These are phyloP conservation scores for Cosmorhoe ocellata DNA, from an alignment of 2,888 invertebrate species.

Conservation along the genomic window DNA sequence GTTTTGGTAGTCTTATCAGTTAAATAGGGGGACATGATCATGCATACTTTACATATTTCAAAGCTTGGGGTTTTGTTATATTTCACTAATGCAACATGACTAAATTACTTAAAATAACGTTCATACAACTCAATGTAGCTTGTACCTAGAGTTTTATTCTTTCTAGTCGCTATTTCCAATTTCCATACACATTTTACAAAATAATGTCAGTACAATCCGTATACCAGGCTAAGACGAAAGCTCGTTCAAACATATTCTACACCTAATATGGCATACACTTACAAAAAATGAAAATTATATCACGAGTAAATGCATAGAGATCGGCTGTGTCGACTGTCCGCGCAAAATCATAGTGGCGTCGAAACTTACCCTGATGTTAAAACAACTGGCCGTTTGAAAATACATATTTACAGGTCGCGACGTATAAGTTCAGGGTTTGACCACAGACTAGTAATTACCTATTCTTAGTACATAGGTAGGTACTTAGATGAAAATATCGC, in stretches of 20 bases:
- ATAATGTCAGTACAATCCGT: conserved; percentile 55
- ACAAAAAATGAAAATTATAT: conserved; percentile 41
- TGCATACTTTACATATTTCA: conserved; percentile 29
- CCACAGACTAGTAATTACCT: background rate
- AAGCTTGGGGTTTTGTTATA: conserved; percentile 53
- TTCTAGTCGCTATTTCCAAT: conserved; percentile 56
- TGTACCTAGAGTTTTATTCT: conserved; percentile 57
- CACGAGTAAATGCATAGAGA: conserved; percentile 31
- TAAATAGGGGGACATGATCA: conserved; percentile 34
- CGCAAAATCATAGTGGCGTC: conserved; percentile 24
- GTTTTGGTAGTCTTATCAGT: conserved; percentile 36
- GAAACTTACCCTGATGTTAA: conserved; percentile 38
- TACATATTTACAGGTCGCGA: conserved; percentile 26
- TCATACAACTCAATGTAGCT: conserved; percentile 30
- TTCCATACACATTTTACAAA: conserved; percentile 39
- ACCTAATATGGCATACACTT: conserved; percentile 61
- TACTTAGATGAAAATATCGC: no score
- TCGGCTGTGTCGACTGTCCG: conserved; percentile 21
- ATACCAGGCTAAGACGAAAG: conserved; percentile 79
- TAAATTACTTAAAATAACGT: conserved; percentile 39
- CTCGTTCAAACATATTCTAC: conserved; percentile 74
- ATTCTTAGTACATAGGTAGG: no score
- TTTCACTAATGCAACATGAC: conserved; percentile 46
- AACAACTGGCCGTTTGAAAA: conserved; percentile 32
- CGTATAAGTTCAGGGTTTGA: background rate